Percentiles rank a stretch among this genome's conserved stretches.
phyloP scores from a whole-genome alignment of 2,888 invertebrate species.

The Pantelozetes paolii region DNA sequence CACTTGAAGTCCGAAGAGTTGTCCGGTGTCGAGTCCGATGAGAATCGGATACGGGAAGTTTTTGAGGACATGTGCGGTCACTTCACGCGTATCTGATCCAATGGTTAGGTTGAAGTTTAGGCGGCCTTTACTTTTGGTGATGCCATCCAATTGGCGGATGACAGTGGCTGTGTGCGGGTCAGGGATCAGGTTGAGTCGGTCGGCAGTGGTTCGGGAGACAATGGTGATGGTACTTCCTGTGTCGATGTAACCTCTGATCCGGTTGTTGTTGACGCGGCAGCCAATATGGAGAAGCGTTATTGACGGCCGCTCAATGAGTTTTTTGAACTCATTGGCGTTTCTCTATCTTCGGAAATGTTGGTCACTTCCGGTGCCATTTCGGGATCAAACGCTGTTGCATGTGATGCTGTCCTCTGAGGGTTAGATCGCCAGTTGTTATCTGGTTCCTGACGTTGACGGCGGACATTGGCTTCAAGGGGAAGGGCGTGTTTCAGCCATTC shows the following conservation, averaged over 20 bases:
- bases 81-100: neutral
- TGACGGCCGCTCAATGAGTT: slow-evolving; percentile 23
- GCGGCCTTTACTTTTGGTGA: neutral
- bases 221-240: slow-evolving; percentile 16
- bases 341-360: neutral
- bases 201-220: neutral
- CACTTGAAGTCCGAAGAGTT: neutral
- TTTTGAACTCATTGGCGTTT: neutral
- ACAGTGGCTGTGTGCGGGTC: neutral
- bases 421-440: too few relatives aligned
- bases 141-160: neutral
- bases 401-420: neutral
- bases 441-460: too few relatives aligned
- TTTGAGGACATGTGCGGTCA: neutral
- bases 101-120: neutral
- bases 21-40: neutral
- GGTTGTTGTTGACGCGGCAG: neutral
- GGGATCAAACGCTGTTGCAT: neutral
- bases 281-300: neutral
- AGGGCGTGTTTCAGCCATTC: neutral
- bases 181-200: neutral
- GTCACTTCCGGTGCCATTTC: neutral
- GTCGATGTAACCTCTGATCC: neutral
- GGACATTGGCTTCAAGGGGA: neutral
- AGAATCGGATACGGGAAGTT: neutral